Conservation (phyloP, 2,113 vertebrate genomes). For the Peromyscus polionotus region DNA sequence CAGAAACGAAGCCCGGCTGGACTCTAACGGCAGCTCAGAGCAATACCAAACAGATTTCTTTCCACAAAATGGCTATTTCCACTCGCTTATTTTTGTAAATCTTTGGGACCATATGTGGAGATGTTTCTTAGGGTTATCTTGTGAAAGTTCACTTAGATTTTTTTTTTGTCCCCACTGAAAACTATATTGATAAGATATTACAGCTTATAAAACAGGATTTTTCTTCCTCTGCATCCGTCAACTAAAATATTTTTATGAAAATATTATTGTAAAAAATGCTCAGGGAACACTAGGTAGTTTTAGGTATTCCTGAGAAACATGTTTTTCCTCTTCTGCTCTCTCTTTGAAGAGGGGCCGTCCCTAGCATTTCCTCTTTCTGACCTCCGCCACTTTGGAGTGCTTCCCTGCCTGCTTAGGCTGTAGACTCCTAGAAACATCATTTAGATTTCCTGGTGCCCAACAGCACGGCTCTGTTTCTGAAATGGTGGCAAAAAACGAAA, state of each 20-base stretch:
- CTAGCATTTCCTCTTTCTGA: constrained; percentile 45
- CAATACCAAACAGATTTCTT: constrained; percentile 38
- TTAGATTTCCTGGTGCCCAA: constrained; percentile 42
- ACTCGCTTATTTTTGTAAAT: constrained; percentile 21
- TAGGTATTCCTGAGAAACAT: constrained; percentile 30
- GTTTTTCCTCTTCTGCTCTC: neutral
- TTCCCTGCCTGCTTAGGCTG: constrained; percentile 51
- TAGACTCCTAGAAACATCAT: constrained; percentile 60
- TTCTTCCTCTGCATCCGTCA: neutral
- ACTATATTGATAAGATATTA: constrained; percentile 25
- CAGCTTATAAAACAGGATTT: neutral
- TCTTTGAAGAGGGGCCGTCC: neutral
- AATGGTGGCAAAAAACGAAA: neutral
- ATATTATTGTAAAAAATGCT: constrained; percentile 31
- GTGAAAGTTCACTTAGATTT: constrained; percentile 27
- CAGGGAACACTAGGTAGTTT: constrained; percentile 28
- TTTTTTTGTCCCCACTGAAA: constrained; percentile 25
- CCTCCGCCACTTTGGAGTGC: constrained; percentile 30
- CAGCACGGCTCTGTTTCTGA: constrained; percentile 61
- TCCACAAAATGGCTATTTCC: constrained; percentile 58
- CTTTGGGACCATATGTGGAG: neutral
- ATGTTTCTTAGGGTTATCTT: constrained; percentile 55
- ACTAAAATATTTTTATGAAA: constrained; percentile 55
- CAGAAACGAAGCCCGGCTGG: neutral
- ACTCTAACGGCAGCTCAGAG: neutral